Conservation (phyloP, 2,888 invertebrate species). For the Germaria angustata region DNA sequence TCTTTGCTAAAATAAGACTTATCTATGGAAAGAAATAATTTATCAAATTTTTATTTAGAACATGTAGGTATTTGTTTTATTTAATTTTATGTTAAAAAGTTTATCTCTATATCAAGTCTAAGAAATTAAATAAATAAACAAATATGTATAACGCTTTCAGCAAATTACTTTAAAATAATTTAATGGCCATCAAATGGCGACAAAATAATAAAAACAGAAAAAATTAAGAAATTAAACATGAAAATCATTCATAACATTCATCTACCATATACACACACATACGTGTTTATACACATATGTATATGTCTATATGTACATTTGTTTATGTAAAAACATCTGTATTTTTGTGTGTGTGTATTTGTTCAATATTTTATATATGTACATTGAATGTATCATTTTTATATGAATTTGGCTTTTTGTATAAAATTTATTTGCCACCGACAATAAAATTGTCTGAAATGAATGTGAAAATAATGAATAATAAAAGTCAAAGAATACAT, state of each 20-base stretch:
- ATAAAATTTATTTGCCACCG: conserved; percentile 38
- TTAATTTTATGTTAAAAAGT: neutral
- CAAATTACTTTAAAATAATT: conserved; percentile 64
- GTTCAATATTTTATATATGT: neutral
- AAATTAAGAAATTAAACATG: conserved; percentile 54
- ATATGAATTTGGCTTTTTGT: conserved; percentile 21
- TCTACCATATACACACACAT: neutral
- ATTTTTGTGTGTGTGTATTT: neutral
- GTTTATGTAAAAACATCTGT: no score
- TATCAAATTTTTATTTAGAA: conserved; percentile 34
- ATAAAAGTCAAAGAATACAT: conserved; percentile 78
- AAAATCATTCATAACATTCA: conserved; percentile 45
- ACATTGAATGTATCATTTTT: conserved; percentile 29
- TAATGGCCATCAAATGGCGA: conserved; percentile 64
- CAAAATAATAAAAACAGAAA: conserved; percentile 46
- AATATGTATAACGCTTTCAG: conserved; percentile 23
- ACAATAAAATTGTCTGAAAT: conserved; percentile 70
- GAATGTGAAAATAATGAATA: conserved; percentile 78
- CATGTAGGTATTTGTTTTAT: neutral
- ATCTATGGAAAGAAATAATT: conserved; percentile 58
- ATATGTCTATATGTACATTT: neutral
- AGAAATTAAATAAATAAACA: conserved; percentile 9
- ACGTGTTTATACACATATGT: neutral
- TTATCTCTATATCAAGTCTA: conserved; percentile 9
- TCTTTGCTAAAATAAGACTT: conserved; percentile 60